Percentiles rank a stretch among this genome's conserved stretches.
These are phyloP conservation scores for Amblyteles armatorius DNA, from an alignment of 2,888 invertebrate genomes.

Conservation along the genomic window DNA sequence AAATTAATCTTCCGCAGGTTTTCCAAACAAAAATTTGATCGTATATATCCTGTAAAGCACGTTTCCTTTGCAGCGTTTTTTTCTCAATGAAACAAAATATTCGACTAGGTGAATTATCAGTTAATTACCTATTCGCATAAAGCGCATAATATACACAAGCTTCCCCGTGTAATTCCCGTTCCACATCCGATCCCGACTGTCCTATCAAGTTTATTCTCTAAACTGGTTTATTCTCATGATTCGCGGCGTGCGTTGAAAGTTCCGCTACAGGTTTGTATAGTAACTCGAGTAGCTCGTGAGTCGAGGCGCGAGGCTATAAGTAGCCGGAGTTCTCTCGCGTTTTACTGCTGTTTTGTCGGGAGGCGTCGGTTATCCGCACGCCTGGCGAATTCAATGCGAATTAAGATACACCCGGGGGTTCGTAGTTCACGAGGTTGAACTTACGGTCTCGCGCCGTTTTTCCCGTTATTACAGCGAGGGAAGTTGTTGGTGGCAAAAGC, in stretches of 20 bases:
- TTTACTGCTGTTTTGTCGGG: constrained; percentile 36
- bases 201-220: constrained; percentile 33
- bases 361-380: constrained; percentile 53
- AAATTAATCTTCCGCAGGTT: not conserved
- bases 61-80: not conserved
- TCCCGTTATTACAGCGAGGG: constrained; percentile 69
- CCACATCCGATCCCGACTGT: not conserved
- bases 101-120: constrained; percentile 7
- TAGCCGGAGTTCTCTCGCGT: not conserved
- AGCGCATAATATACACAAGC: constrained; percentile 29
- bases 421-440: constrained; percentile 73
- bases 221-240: constrained; percentile 42
- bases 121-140: not conserved
- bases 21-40: not conserved
- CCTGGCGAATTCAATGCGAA: constrained; percentile 61
- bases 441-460: constrained; percentile 52
- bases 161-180: constrained; percentile 5
- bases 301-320: constrained; percentile 3
- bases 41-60: not conserved
- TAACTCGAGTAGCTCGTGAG: constrained; percentile 41
- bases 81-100: not conserved
- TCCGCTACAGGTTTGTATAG: constrained; percentile 16
- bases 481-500: constrained; percentile 11
- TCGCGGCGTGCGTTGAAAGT: constrained; percentile 25
- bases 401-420: constrained; percentile 65